A percentile compares a stretch with the other conserved stretches of the same genome.
Evolutionary conservation across 2,888 invertebrate species (phyloP).

Genomic region (Pseudanteris insignis): DNA sequence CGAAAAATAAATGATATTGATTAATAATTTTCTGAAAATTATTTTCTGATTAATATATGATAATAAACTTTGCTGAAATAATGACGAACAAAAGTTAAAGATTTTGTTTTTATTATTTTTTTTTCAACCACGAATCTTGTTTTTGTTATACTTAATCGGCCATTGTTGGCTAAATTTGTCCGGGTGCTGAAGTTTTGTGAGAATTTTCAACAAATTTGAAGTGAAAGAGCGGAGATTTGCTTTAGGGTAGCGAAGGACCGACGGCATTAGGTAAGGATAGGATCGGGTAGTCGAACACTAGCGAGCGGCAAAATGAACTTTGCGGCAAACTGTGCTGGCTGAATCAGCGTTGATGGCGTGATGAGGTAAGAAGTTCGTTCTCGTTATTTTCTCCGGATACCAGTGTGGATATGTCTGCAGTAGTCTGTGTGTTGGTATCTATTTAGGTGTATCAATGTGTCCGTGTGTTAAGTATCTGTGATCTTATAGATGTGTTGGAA

Average conservation of each 20-base stretch:
- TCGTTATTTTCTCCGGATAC: constrained; percentile 50
- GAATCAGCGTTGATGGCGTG: constrained; percentile 63
- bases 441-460: no score
- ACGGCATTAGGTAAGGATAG: constrained; percentile 19
- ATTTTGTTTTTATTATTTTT: no score
- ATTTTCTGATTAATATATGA: neutral
- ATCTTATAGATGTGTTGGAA: no score
- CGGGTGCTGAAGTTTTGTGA: constrained; percentile 15
- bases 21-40: constrained; percentile 38
- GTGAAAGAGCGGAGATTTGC: constrained; percentile 1
- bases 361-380: constrained; percentile 54
- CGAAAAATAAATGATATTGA: constrained; percentile 1
- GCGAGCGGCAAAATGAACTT: constrained; percentile 64
- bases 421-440: constrained; percentile 7
- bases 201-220: constrained; percentile 40
- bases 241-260: constrained; percentile 27
- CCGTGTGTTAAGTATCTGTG: no score
- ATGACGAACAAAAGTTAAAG: no score
- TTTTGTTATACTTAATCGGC: constrained; percentile 23
- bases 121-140: no score
- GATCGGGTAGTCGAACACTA: constrained; percentile 53
- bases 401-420: constrained; percentile 46
- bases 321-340: constrained; percentile 63
- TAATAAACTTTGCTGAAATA: no score
- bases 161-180: constrained; percentile 17